Conservation (phyloP, 2,888 invertebrate species). For the Drosophila bunnanda region DNA sequence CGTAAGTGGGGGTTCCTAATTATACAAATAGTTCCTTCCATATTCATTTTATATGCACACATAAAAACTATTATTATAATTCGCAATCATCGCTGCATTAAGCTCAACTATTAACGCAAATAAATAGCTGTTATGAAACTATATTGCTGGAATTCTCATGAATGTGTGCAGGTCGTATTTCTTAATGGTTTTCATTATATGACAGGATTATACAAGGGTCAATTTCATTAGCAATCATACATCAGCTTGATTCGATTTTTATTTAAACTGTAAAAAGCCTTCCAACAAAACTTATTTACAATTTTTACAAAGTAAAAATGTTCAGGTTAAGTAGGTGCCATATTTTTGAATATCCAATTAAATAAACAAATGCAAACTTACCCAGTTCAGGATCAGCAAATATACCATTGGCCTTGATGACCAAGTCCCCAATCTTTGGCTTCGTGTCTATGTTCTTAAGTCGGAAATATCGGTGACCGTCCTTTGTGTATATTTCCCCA, state of each 20-base stretch:
- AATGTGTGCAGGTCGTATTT: neutral
- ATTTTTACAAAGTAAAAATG: neutral
- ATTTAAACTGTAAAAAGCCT: neutral
- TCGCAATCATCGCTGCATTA: neutral
- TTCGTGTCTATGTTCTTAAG: constrained; percentile 87
- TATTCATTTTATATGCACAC: neutral
- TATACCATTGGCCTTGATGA: constrained; percentile 86
- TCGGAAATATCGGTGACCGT: constrained; percentile 86
- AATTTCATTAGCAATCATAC: neutral
- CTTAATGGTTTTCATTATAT: neutral
- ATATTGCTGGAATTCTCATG: neutral
- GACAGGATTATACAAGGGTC: neutral
- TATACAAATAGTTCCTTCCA: neutral
- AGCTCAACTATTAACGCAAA: neutral
- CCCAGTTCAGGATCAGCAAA: constrained; percentile 88
- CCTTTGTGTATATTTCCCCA: constrained; percentile 86
- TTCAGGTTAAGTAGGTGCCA: neutral
- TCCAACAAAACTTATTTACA: neutral
- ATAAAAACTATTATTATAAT: neutral
- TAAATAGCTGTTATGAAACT: constrained; percentile 4
- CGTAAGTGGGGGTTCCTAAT: neutral
- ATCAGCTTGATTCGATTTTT: neutral
- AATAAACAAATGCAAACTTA: constrained; percentile 71
- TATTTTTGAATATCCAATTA: neutral
- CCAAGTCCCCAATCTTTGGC: constrained; percentile 88